Evolutionary conservation across 2,888 invertebrate species (phyloP).

Genomic region (Watsonalla cultraria): DNA sequence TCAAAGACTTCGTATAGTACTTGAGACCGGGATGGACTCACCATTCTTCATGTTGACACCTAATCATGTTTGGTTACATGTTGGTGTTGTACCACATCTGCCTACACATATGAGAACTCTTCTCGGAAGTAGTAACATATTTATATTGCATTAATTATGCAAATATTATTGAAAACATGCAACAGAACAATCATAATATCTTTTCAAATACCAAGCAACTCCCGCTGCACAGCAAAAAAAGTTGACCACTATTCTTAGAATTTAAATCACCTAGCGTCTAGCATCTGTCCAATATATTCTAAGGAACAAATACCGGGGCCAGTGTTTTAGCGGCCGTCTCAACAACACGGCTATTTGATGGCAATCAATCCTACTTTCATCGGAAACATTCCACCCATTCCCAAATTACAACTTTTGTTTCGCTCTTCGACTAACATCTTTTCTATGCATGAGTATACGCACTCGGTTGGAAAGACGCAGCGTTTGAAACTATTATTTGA

Average conservation of each 20-base stretch:
- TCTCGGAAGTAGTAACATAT: too few species aligned
- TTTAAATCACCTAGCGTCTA: not conserved
- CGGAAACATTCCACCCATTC: constrained; percentile 20
- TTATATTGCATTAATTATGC: too few species aligned
- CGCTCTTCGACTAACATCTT: constrained; percentile 9
- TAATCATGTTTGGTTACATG: too few species aligned
- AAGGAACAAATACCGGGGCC: not conserved
- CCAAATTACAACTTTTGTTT: constrained; percentile 33
- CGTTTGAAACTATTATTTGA: not conserved
- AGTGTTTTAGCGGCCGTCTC: not conserved
- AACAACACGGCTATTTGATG: constrained; percentile 3
- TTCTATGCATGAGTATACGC: constrained; percentile 20
- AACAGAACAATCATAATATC: too few species aligned
- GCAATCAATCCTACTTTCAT: constrained; percentile 22
- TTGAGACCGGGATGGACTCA: too few species aligned
- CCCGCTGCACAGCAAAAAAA: too few species aligned
- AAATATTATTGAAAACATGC: too few species aligned
- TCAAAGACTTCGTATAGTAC: too few species aligned
- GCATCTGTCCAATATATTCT: not conserved
- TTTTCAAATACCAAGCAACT: too few species aligned
- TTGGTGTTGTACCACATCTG: too few species aligned
- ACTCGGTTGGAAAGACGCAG: constrained; percentile 14
- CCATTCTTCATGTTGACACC: too few species aligned
- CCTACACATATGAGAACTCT: too few species aligned
- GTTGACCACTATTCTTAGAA: not conserved